These are phyloP conservation scores for Gallinago undulata DNA, from an alignment of 2,113 vertebrate species.

Conservation along the genomic window DNA sequence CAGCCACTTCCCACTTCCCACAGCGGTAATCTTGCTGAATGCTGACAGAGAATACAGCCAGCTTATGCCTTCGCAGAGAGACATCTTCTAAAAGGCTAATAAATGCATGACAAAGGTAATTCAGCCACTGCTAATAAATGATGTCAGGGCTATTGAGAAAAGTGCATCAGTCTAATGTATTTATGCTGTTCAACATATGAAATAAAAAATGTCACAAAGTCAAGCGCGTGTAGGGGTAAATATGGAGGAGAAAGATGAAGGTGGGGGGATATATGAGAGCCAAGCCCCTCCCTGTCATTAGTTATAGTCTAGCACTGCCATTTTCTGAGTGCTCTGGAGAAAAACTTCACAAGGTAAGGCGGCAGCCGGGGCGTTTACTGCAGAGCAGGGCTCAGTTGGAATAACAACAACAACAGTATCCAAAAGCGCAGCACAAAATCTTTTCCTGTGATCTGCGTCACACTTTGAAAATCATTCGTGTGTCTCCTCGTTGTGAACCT, in stretches of 20 bases:
- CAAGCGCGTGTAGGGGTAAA: constrained; percentile 11
- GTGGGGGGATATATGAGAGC: background rate
- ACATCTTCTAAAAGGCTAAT: constrained; percentile 38
- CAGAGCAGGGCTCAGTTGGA: constrained; percentile 20
- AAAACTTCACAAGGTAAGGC: background rate
- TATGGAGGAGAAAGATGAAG: constrained; percentile 1
- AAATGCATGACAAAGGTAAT: background rate
- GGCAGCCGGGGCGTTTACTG: background rate
- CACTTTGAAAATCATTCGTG: constrained; percentile 38
- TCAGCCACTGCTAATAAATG: constrained; percentile 17
- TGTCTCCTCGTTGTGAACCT: constrained; percentile 19
- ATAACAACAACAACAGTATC: background rate
- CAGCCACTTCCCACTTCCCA: background rate
- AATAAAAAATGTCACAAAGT: background rate
- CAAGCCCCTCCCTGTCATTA: background rate
- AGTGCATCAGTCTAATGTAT: background rate
- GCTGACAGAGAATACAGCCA: background rate
- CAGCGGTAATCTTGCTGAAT: constrained; percentile 7
- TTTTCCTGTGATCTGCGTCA: background rate
- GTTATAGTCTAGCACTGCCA: background rate
- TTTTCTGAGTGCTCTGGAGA: background rate
- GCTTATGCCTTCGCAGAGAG: background rate
- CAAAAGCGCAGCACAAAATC: background rate
- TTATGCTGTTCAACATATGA: background rate
- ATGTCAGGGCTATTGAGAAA: background rate